phyloP scores from a whole-genome alignment of 2,113 vertebrate genomes.

The Odontesthes bonariensis region DNA sequence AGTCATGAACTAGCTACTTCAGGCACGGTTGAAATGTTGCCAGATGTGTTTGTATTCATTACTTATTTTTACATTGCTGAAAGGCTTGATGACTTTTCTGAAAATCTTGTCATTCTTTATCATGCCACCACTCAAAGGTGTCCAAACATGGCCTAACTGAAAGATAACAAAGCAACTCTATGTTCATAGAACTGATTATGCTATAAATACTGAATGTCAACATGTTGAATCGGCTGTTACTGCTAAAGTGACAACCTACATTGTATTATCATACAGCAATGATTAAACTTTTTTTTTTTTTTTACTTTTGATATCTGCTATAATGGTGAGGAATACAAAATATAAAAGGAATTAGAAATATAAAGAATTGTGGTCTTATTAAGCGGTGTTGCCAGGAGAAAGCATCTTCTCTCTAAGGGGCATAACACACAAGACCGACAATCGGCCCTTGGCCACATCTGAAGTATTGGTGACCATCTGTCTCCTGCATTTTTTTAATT shows the following conservation, averaged over 20 bases:
- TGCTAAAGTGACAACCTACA: neutral
- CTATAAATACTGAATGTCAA: neutral
- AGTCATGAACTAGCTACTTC: constrained; percentile 10
- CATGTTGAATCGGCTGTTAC: no score
- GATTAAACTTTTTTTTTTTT: neutral
- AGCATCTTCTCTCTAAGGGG: no score
- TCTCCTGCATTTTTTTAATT: no score
- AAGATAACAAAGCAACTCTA: neutral
- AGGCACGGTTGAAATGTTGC: neutral
- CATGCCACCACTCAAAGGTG: neutral
- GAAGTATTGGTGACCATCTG: no score
- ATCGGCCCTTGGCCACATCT: no score
- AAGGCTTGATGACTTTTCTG: neutral
- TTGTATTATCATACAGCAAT: neutral
- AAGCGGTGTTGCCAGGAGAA: no score
- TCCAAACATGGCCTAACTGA: neutral
- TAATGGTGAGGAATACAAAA: neutral
- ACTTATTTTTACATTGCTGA: neutral
- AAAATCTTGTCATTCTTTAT: neutral
- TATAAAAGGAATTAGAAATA: no score
- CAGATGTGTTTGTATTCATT: neutral
- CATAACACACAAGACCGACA: no score
- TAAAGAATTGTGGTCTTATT: no score
- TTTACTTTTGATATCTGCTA: neutral
- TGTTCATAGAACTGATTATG: neutral